Base-by-base conservation (phyloP, 2,888 invertebrate species). In the Lymantria monacha region DNA sequence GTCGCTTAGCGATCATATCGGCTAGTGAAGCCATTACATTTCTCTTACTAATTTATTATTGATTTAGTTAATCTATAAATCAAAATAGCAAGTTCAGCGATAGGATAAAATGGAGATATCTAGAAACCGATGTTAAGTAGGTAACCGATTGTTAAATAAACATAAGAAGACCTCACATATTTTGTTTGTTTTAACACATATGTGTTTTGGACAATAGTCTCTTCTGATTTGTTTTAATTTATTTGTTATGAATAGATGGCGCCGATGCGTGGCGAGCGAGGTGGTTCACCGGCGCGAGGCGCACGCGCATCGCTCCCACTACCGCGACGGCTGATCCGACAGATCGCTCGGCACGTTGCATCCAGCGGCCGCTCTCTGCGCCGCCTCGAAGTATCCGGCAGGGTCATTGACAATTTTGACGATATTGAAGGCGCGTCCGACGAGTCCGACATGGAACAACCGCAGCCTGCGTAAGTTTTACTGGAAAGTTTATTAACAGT, bases 391-490 rank as follows among this genome's bases (percentile, higher is more conserved):
- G 91, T 92, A 62, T 91, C 91, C 10, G 92, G 92, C 30, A 76
- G 91, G 36, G 70, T 92, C 69, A 92, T 92, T 55, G 92, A 91
- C 79, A 92, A 92, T 75, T 91, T 92, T 61, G 91, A 91, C 59
- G 91, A 90, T 59, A 81, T 92, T 15, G 91, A 88, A 30, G 88
- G 81, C 63, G 75, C 68, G 0, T 88, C 87, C 3, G 91, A 90
- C 62, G 89, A 89, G 14, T 89, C 88, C 0, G 90, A 90, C 51
- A 76, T 87, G 69, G 90, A 90, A 65, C 76, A 79, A 56, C 77
- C 80, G 42, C 86, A 86, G 53, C 83, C 85, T 7, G 87, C 88
- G 90, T 91, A 63, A 89, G 90, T 76, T 51, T 78, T 45, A 33
- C 30, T 43, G n/a, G 53, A 33, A 33, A 40, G 10, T 30, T 33